These are phyloP conservation scores for Drosophila takahashii DNA, from an alignment of 1,140 invertebrate species.

Conservation along the genomic window DNA sequence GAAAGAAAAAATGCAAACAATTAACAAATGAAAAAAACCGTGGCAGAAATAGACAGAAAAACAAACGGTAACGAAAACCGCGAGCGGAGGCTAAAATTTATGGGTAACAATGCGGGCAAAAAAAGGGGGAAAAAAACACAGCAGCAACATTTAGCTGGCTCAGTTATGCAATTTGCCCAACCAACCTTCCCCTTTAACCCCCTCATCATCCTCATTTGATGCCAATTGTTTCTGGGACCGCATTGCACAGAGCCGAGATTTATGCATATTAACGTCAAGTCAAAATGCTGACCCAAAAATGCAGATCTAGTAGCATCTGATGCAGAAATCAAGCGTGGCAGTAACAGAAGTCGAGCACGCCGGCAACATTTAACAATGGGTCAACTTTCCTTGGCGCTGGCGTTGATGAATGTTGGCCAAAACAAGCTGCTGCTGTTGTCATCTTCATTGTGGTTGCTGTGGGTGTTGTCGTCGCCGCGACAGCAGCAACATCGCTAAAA, in stretches of 20 bases:
- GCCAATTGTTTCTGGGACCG: constrained; percentile 63
- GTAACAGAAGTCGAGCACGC: constrained; percentile 22
- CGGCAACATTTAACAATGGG: constrained; percentile 64
- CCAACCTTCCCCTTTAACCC: constrained; percentile 2
- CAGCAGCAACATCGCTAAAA: constrained; percentile 5
- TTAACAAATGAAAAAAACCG: constrained; percentile 48
- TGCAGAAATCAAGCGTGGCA: constrained; percentile 68
- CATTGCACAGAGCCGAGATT: constrained; percentile 73
- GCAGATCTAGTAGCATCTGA: constrained; percentile 34
- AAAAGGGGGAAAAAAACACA: constrained; percentile 31
- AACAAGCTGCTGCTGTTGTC: constrained; percentile 49
- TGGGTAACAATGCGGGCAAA: constrained; percentile 65
- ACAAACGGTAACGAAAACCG: constrained; percentile 49
- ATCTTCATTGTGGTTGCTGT: constrained; percentile 46
- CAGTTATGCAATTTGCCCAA: constrained; percentile 65
- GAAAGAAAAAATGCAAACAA: constrained; percentile 77
- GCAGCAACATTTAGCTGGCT: constrained; percentile 56
- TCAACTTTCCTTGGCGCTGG: constrained; percentile 73
- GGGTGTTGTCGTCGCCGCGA: constrained; percentile 30
- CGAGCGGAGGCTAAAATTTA: constrained; percentile 59
- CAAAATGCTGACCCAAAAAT: constrained; percentile 76
- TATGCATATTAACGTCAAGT: constrained; percentile 80
- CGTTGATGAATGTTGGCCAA: constrained; percentile 69
- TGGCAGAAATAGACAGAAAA: constrained; percentile 34
- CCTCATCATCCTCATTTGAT: constrained; percentile 15